These are phyloP conservation scores for Drosophila paramelanica DNA, from an alignment of 2,888 invertebrate species.

Conservation along the genomic window DNA sequence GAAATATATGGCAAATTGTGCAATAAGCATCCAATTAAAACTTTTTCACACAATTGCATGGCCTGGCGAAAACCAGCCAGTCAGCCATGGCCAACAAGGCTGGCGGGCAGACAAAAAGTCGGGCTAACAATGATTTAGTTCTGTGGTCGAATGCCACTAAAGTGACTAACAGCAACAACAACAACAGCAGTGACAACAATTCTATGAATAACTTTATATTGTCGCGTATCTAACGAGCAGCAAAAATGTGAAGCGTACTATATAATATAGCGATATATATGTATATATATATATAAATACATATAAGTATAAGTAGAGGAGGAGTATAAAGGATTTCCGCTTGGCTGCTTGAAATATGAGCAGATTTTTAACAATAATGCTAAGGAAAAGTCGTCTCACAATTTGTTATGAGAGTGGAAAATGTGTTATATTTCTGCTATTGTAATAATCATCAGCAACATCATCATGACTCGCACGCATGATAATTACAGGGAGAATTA, in stretches of 20 bases:
- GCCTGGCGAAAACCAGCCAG: constrained; percentile 15
- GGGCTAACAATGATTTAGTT: constrained; percentile 51
- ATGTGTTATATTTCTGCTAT: constrained; percentile 64
- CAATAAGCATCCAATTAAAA: constrained; percentile 78
- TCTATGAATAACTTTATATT: constrained; percentile 59
- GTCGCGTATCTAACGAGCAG: constrained; percentile 80
- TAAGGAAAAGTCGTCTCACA: constrained; percentile 44
- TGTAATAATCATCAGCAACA: constrained; percentile 34
- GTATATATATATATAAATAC: constrained; percentile 8
- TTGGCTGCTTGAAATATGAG: constrained; percentile 80
- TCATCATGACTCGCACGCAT: constrained; percentile 45
- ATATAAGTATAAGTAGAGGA: constrained; percentile 9
- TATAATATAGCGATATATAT: constrained; percentile 24
- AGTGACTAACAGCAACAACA: constrained; percentile 16
- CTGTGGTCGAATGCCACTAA: constrained; percentile 27
- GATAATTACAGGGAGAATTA: constrained; percentile 46
- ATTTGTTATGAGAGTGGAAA: constrained; percentile 69
- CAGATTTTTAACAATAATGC: constrained; percentile 63
- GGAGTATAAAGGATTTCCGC: constrained; percentile 75
- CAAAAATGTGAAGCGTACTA: constrained; percentile 62
- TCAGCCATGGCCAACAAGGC: constrained; percentile 15
- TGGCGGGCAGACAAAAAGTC: constrained; percentile 42
- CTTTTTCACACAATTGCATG: constrained; percentile 65
- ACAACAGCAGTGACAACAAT: constrained; percentile 22
- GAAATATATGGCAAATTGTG: constrained; percentile 63